A percentile compares a stretch with the other conserved stretches of the same genome.
These are phyloP conservation scores for Oncorhynchus gorbuscha DNA, from an alignment of 2,113 vertebrate species.

Conservation along the genomic window DNA sequence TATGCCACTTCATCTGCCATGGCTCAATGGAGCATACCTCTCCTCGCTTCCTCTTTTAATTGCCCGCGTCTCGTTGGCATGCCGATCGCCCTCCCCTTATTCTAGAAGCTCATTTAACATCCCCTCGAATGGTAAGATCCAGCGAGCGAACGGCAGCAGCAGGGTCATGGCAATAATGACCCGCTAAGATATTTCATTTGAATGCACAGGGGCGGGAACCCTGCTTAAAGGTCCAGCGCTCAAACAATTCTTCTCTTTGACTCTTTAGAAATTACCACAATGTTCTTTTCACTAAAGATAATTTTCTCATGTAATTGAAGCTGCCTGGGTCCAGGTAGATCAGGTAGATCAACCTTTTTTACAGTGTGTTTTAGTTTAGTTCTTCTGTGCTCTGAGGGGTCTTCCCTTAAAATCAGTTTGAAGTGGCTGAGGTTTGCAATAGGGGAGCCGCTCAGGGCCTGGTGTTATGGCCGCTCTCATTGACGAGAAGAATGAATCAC, in stretches of 20 bases:
- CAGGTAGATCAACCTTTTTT: conserved; percentile 10
- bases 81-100: conserved; percentile 49
- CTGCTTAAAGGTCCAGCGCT: conserved; percentile 5
- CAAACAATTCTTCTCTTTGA: conserved; percentile 11
- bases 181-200: conserved; percentile 14
- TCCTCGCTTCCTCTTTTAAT: conserved; percentile 72
- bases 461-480: not conserved
- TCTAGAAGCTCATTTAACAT: conserved; percentile 45
- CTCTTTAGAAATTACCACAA: conserved; percentile 1
- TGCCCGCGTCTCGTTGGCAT: conserved; percentile 66
- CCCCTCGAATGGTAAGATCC: conserved; percentile 50
- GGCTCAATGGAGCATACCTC: conserved; percentile 64
- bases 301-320: not conserved
- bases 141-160: not conserved
- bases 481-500: not conserved
- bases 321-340: conserved; percentile 26
- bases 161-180: conserved; percentile 32
- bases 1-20: conserved; percentile 46
- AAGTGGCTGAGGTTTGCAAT: not conserved
- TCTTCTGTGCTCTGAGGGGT: not conserved
- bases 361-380: not conserved
- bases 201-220: conserved; percentile 2
- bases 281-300: conserved; percentile 10
- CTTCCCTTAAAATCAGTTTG: not conserved
- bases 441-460: not conserved